Evolutionary conservation across 2,888 invertebrate species (phyloP), one percentile per base, ranked within the genome.

Genomic region (Suillia variegata): DNA sequence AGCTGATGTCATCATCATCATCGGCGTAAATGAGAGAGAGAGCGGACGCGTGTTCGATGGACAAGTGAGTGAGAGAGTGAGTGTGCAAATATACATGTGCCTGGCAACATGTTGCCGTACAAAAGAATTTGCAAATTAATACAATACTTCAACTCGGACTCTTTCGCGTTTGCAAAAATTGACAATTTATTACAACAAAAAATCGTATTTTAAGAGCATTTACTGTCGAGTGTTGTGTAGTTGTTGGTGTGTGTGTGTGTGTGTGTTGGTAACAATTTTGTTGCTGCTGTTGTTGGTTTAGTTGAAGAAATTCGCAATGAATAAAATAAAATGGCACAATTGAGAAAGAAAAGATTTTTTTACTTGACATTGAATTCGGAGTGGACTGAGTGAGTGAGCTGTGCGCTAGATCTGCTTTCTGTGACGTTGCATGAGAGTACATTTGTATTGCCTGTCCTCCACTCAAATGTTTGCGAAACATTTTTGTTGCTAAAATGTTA

Each of bases 191-290:
- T n/a, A n/a, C n/a, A n/a, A n/a, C n/a, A n/a, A n/a, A n/a, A n/a
- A n/a, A n/a, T n/a, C n/a, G n/a, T n/a, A n/a, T n/a, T 1, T 21
- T 21, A 49, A 21, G 20, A 13, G 49, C 5, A 20, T 49, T 49
- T 13, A 13, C 13, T 49, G 22, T 10, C 17, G n/a, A 22, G 21
- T 49, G 48, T 10, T 38, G 38, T 38, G 38, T 38, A 26, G 26
- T 5, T 38, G 38, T 45, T 4, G 17, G 34, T 51, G 51, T 50
- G 62, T 56, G 55, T 58, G 54, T 47, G 52, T 54, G 60, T 58
- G 17, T 55, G 55, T 13, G 47, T 55, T 45, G 21, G 24, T 13
- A 6, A 26, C 5, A 26, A 26, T 26, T 26, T 10, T 26, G 26
- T 26, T 26, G 26, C n/a, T n/a, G n/a, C n/a, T n/a, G n/a, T n/a